Evolutionary conservation across 2,113 vertebrate species (phyloP).

Genomic region (Eretmochelys imbricata): DNA sequence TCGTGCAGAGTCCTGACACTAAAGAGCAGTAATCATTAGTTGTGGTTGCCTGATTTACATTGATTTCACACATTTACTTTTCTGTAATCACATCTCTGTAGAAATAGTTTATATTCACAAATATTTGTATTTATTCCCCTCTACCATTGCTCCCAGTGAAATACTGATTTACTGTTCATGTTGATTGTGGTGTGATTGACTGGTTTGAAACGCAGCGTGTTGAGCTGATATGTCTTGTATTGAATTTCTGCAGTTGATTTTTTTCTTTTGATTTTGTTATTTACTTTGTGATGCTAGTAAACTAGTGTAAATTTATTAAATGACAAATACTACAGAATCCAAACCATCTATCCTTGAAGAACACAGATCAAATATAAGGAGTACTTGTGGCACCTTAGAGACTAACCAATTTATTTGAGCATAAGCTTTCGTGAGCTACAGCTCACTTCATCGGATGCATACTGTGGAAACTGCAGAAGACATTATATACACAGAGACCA

Average conservation of each 20-base stretch:
- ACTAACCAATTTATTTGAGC: too few species aligned
- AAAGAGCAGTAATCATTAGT: conserved; percentile 57
- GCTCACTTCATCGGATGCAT: too few species aligned
- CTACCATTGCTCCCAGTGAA: conserved; percentile 49
- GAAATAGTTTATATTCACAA: conserved; percentile 70
- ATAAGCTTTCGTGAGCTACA: too few species aligned
- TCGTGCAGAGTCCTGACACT: conserved; percentile 14
- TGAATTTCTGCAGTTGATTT: conserved; percentile 54
- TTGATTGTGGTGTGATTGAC: conserved; percentile 54
- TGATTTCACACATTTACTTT: conserved; percentile 70
- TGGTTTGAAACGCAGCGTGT: conserved; percentile 36
- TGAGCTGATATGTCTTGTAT: conserved; percentile 33
- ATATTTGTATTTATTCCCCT: conserved; percentile 65
- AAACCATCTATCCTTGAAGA: conserved; percentile 63
- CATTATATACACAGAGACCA: too few species aligned
- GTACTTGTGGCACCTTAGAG: too few species aligned
- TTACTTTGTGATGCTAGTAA: conserved; percentile 61
- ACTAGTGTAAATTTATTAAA: conserved; percentile 57
- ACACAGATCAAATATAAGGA: conserved; percentile 45
- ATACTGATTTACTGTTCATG: conserved; percentile 58
- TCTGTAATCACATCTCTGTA: conserved; percentile 67
- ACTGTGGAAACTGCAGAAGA: too few species aligned
- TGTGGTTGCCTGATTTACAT: conserved; percentile 61
- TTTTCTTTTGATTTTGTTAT: conserved; percentile 69
- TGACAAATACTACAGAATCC: conserved; percentile 29